A percentile compares a stretch with the other conserved stretches of the same genome.
Conservation (phyloP, 2,888 invertebrate genomes). For the Yponomeuta plumbellus region DNA sequence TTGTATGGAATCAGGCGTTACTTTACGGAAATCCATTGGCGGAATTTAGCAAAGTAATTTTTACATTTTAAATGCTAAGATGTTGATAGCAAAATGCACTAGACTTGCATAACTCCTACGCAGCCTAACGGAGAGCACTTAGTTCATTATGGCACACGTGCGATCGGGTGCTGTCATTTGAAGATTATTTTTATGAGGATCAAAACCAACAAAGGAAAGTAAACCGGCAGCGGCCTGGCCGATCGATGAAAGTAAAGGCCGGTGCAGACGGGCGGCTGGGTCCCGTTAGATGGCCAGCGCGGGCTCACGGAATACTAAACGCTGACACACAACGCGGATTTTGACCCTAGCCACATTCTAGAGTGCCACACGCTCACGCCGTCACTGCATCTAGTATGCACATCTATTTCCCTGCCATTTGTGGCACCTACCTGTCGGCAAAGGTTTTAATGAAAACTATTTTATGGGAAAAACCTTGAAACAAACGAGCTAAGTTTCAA, state of each 20-base stretch:
- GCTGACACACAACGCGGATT: slow-evolving; percentile 75
- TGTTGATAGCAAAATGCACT: neutral
- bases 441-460: neutral
- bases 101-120: neutral
- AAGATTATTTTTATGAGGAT: slow-evolving; percentile 19
- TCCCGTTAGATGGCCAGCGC: slow-evolving; percentile 67
- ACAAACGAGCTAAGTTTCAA: neutral
- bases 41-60: no score
- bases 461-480: neutral
- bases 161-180: neutral
- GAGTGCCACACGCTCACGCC: slow-evolving; percentile 47
- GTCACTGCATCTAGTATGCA: slow-evolving; percentile 2
- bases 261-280: slow-evolving; percentile 54
- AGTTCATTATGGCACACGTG: slow-evolving; percentile 3
- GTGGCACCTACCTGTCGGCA: neutral
- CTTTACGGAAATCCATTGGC: no score
- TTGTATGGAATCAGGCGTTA: no score
- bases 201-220: slow-evolving; percentile 72
- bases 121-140: neutral
- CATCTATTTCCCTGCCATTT: neutral
- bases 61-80: neutral
- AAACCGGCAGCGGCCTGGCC: slow-evolving; percentile 61
- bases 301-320: slow-evolving; percentile 72
- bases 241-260: slow-evolving; percentile 76
- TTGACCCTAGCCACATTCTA: slow-evolving; percentile 75